phyloP scores from a whole-genome alignment of 2,797 vertebrate species.

The Scyliorhinus canicula region DNA sequence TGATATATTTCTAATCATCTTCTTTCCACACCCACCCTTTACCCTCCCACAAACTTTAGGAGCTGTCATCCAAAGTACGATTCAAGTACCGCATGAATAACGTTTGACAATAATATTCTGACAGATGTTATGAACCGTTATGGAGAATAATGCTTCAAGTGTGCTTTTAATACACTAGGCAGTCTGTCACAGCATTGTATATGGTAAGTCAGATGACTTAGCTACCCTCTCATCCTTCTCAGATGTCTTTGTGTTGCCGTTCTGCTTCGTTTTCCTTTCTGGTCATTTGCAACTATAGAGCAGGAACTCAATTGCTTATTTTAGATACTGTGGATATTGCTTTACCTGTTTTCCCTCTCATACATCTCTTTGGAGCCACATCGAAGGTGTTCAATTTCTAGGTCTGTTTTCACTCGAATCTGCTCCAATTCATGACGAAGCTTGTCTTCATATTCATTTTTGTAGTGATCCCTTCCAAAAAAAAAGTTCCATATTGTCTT shows the following conservation, averaged over 20 bases:
- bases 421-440: slow-evolving; percentile 82
- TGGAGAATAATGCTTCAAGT: background rate
- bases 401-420: slow-evolving; percentile 80
- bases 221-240: background rate
- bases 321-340: background rate
- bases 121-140: background rate
- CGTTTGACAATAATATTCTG: background rate
- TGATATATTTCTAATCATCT: background rate
- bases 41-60: background rate
- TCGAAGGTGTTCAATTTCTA: slow-evolving; percentile 88
- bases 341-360: slow-evolving; percentile 91
- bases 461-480: slow-evolving; percentile 77
- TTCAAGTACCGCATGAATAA: background rate
- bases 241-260: background rate
- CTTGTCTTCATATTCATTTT: slow-evolving; percentile 86
- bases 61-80: background rate
- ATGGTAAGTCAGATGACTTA: background rate
- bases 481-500: background rate
- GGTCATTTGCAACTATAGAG: background rate
- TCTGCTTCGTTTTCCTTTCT: background rate
- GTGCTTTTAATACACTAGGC: background rate
- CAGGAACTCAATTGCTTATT: background rate
- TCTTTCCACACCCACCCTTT: background rate
- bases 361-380: slow-evolving; percentile 89
- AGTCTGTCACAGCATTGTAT: background rate